A percentile compares a stretch with the other conserved stretches of the same genome.
These are phyloP conservation scores for Heliopora coerulea DNA, from an alignment of 92 coral and sea anemone genomes.

Conservation along the genomic window DNA sequence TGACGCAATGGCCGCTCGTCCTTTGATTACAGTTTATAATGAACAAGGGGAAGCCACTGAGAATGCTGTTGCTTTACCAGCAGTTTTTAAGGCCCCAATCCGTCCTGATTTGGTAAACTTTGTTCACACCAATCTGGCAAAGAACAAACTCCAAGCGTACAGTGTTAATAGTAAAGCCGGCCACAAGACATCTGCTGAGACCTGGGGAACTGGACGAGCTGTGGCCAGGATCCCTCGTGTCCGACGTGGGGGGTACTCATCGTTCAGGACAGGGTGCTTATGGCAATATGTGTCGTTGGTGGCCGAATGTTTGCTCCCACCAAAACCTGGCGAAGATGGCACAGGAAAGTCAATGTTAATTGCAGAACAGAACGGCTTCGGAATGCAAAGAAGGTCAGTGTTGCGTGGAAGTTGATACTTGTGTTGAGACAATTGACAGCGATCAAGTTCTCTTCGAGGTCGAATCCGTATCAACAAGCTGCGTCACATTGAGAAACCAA, in stretches of 20 bases:
- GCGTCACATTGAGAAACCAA: no score
- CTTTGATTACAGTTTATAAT: slow-evolving; percentile 74
- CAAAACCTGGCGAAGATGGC: slow-evolving; percentile 98
- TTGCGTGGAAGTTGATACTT: no score
- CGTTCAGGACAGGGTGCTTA: slow-evolving; percentile 99
- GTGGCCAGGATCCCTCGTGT: slow-evolving; percentile 99
- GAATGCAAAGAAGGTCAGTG: no score
- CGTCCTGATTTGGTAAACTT: slow-evolving; percentile 89
- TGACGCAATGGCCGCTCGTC: slow-evolving; percentile 99
- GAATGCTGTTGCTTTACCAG: slow-evolving; percentile 79
- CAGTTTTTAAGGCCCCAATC: slow-evolving; percentile 91
- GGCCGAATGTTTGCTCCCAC: slow-evolving; percentile 99
- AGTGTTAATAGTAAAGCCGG: slow-evolving; percentile 91
- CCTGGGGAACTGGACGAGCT: slow-evolving; percentile 99
- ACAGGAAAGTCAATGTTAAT: slow-evolving; percentile 84
- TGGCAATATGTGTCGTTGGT: slow-evolving; percentile 99
- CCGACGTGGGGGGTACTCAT: slow-evolving; percentile 98
- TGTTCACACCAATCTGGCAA: slow-evolving; percentile 95
- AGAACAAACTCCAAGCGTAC: slow-evolving; percentile 96
- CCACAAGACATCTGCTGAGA: slow-evolving; percentile 98
- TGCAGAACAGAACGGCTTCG: no score
- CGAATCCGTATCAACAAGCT: no score
- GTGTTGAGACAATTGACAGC: no score
- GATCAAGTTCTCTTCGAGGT: no score
- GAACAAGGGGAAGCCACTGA: slow-evolving; percentile 84